Evolutionary conservation across 1,140 invertebrate species (phyloP).

Genomic region (Orussus abietinus): DNA sequence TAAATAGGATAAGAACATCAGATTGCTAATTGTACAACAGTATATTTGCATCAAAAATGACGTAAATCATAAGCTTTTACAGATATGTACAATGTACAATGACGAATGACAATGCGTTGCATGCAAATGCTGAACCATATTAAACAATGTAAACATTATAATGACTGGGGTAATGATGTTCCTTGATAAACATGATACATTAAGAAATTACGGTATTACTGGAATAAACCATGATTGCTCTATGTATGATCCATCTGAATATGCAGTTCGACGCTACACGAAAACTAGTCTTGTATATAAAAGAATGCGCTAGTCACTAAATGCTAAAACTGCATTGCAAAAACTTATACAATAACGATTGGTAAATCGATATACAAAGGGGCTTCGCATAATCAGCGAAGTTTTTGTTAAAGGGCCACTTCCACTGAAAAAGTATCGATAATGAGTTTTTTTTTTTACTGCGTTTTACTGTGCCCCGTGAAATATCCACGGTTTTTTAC

Average conservation of each 20-base stretch:
- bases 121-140: conserved; percentile 9
- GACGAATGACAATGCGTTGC: conserved; percentile 11
- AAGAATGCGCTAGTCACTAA: conserved; percentile 20
- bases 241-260: neutral
- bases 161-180: conserved; percentile 15
- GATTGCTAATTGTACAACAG: conserved; percentile 28
- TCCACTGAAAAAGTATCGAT: too few relatives aligned
- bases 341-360: conserved; percentile 8
- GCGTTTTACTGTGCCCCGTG: too few relatives aligned
- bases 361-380: too few relatives aligned
- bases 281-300: conserved; percentile 23
- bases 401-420: too few relatives aligned
- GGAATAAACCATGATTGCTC: neutral
- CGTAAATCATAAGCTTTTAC: conserved; percentile 14
- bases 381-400: too few relatives aligned
- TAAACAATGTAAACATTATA: conserved; percentile 16
- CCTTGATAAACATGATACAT: conserved; percentile 6
- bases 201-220: conserved; percentile 4
- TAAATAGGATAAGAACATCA: too few relatives aligned
- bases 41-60: conserved; percentile 22
- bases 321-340: conserved; percentile 19
- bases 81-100: conserved; percentile 5
- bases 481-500: too few relatives aligned
- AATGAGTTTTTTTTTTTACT: too few relatives aligned
- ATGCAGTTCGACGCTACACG: too few relatives aligned